Conservation (phyloP, 2,797 vertebrate genomes). For the Acrossocheilus wenchowensis region DNA sequence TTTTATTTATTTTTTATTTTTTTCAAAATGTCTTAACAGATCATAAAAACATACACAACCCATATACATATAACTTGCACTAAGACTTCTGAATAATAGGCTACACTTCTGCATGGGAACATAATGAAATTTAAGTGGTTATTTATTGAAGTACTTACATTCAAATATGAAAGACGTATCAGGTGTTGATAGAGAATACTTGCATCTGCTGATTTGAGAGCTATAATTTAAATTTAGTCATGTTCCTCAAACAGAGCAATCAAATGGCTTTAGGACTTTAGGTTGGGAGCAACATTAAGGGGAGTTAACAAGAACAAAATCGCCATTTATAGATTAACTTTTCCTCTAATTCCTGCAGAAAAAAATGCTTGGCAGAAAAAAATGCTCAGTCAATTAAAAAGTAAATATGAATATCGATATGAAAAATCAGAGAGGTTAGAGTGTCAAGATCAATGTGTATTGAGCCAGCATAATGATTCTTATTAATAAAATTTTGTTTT, state of each 20-base stretch:
- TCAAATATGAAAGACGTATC: not conserved
- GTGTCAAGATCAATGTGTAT: conserved; percentile 3
- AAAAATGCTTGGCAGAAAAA: not conserved
- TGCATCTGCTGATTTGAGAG: not conserved
- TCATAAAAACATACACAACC: not conserved
- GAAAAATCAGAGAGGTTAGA: not conserved
- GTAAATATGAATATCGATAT: not conserved
- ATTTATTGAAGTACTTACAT: not conserved
- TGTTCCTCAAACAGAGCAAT: not conserved
- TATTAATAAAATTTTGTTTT: not conserved
- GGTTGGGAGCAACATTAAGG: not conserved
- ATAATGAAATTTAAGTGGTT: not conserved
- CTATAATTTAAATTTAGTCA: not conserved
- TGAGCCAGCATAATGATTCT: not conserved
- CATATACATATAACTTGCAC: not conserved
- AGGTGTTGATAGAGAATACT: not conserved
- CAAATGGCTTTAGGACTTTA: not conserved
- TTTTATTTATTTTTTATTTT: not conserved
- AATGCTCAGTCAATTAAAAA: not conserved
- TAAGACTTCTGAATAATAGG: not conserved
- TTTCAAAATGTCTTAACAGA: not conserved
- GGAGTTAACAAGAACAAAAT: not conserved
- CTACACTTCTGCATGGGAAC: not conserved
- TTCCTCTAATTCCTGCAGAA: not conserved
- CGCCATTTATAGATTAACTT: not conserved